These are phyloP conservation scores for Mythimna albipuncta DNA, from an alignment of 2,888 invertebrate genomes.

Conservation along the genomic window DNA sequence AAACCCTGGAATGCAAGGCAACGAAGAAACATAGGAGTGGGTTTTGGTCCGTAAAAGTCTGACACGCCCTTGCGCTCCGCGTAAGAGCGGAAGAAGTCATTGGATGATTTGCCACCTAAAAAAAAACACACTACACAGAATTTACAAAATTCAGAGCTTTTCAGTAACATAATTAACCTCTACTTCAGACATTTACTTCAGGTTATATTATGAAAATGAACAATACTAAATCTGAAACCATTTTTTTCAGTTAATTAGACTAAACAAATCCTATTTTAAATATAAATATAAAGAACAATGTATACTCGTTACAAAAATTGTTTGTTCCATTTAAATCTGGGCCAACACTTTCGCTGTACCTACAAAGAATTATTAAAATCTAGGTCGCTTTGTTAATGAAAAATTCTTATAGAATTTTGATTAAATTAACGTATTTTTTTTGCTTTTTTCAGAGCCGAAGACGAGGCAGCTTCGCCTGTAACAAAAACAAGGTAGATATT, in stretches of 20 bases:
- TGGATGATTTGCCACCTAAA: too few species aligned
- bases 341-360: conserved; percentile 34
- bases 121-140: too few species aligned
- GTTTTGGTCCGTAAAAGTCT: too few species aligned
- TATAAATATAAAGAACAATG: not conserved
- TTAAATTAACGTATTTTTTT: conserved; percentile 54
- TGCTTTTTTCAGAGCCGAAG: conserved; percentile 83
- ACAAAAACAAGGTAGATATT: conserved; percentile 81
- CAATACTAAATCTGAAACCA: not conserved
- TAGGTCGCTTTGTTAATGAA: conserved; percentile 38
- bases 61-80: too few species aligned
- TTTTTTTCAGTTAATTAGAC: not conserved
- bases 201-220: not conserved
- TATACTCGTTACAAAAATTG: conserved; percentile 33
- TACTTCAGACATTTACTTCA: not conserved
- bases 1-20: too few species aligned
- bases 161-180: too few species aligned
- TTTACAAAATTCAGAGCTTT: too few species aligned
- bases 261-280: not conserved
- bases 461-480: conserved; percentile 84
- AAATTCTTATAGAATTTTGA: conserved; percentile 47
- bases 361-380: conserved; percentile 38
- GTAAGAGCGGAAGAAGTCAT: too few species aligned
- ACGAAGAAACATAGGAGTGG: too few species aligned
- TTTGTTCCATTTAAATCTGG: conserved; percentile 41